phyloP scores from a whole-genome alignment of 2,888 invertebrate species.

The Nesidiocoris tenuis region DNA sequence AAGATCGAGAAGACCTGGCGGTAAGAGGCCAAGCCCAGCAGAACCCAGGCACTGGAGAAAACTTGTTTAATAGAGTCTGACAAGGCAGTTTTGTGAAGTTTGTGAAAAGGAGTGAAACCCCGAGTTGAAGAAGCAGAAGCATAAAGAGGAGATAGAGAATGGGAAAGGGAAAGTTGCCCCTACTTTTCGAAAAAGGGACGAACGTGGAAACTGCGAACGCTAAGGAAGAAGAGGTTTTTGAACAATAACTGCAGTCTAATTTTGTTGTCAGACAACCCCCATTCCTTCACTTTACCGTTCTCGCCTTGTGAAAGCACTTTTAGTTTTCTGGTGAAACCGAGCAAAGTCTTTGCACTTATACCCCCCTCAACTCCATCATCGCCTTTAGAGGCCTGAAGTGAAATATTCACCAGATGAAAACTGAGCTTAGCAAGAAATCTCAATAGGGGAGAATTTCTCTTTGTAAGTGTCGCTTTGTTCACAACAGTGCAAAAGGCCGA shows the following conservation, averaged over 20 bases:
- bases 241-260: slow-evolving; percentile 43
- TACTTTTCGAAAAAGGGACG: neutral
- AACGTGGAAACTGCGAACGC: slow-evolving; percentile 3
- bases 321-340: slow-evolving; percentile 10
- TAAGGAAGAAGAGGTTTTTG: slow-evolving; percentile 24
- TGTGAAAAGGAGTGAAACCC: slow-evolving; percentile 10
- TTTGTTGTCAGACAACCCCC: slow-evolving; percentile 32
- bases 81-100: slow-evolving; percentile 40
- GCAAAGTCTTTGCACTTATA: slow-evolving; percentile 8
- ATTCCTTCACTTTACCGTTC: neutral
- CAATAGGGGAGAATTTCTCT: slow-evolving; percentile 4
- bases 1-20: too few relatives aligned
- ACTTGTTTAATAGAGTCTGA: slow-evolving; percentile 40
- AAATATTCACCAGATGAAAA: slow-evolving; percentile 25
- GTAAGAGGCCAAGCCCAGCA: too few relatives aligned
- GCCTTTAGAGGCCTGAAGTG: slow-evolving; percentile 5
- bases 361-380: neutral
- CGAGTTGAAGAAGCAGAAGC: slow-evolving; percentile 1
- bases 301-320: slow-evolving; percentile 29
- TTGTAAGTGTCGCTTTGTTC: neutral
- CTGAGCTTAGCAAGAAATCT: slow-evolving; percentile 12
- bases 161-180: slow-evolving; percentile 17
- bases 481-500: too few relatives aligned
- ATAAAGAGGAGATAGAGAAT: neutral
- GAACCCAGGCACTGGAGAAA: too few relatives aligned